These are phyloP conservation scores for Gymnocephalus cernua DNA, from an alignment of 2,113 vertebrate genomes.

Conservation along the genomic window DNA sequence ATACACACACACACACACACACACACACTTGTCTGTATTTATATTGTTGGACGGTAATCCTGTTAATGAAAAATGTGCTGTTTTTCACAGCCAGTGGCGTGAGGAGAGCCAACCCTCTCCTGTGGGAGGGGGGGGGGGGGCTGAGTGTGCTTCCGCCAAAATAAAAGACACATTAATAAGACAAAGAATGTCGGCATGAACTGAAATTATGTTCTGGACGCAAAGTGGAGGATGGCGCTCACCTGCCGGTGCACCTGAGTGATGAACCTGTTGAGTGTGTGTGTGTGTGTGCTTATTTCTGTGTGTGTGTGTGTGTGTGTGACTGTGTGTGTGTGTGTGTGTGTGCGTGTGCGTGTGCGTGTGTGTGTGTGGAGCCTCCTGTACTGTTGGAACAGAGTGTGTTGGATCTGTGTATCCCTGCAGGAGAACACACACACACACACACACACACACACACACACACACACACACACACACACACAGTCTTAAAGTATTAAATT, in stretches of 20 bases:
- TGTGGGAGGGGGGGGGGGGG: constrained; percentile 60
- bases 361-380: too few relatives aligned
- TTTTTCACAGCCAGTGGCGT: constrained; percentile 75
- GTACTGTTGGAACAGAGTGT: too few relatives aligned
- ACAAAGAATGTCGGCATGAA: constrained; percentile 63
- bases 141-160: constrained; percentile 57
- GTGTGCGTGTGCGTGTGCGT: too few relatives aligned
- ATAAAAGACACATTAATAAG: constrained; percentile 67
- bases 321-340: too few relatives aligned
- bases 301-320: too few relatives aligned
- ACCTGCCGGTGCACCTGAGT: constrained; percentile 22
- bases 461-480: too few relatives aligned
- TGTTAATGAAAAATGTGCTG: constrained; percentile 81
- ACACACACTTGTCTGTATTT: constrained; percentile 71
- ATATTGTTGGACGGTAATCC: constrained; percentile 78
- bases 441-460: too few relatives aligned
- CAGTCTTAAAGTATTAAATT: too few relatives aligned
- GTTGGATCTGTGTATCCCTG: too few relatives aligned
- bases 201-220: constrained; percentile 51
- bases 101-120: constrained; percentile 55
- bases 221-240: neutral
- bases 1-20: too few relatives aligned
- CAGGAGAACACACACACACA: too few relatives aligned
- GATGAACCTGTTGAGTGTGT: constrained; percentile 37
- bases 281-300: too few relatives aligned